A percentile compares a stretch with the other conserved stretches of the same genome.
phyloP scores from a whole-genome alignment of 2,888 invertebrate genomes.

The Vesta saturnalis region DNA sequence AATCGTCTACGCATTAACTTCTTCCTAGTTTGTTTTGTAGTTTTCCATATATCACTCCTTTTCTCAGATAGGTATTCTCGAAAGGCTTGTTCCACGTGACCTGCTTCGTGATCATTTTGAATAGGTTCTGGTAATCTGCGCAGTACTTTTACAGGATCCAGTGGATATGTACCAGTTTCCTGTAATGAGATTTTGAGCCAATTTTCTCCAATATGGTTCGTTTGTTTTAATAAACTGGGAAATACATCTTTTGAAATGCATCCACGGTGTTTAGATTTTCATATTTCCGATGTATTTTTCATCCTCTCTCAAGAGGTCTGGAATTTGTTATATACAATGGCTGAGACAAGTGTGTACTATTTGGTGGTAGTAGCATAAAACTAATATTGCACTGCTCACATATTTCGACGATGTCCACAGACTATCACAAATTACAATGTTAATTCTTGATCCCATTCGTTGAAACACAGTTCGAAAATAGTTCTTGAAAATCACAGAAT shows the following conservation, averaged over 20 bases:
- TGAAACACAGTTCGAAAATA: not conserved
- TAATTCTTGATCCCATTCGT: not conserved
- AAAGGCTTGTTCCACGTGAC: not conserved
- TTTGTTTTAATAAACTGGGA: not conserved
- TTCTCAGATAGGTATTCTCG: no score
- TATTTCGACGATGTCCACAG: not conserved
- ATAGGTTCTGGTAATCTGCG: not conserved
- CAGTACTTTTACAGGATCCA: not conserved
- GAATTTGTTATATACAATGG: no score
- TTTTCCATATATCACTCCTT: no score
- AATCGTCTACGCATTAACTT: not conserved
- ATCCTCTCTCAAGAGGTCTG: not conserved
- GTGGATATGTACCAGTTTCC: not conserved
- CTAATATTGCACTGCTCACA: no score
- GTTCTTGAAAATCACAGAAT: not conserved
- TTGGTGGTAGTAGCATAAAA: not conserved
- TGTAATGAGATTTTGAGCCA: not conserved
- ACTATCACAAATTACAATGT: not conserved
- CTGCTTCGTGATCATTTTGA: not conserved
- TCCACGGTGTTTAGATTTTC: not conserved
- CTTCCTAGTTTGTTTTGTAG: no score
- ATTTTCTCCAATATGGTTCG: not conserved
- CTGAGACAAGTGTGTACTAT: not conserved
- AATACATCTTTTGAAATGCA: not conserved
- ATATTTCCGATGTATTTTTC: not conserved